Percentiles rank a stretch among this genome's conserved stretches.
These are phyloP conservation scores for Mimumesa dahlbomi DNA, from an alignment of 2,888 invertebrate species.

Conservation along the genomic window DNA sequence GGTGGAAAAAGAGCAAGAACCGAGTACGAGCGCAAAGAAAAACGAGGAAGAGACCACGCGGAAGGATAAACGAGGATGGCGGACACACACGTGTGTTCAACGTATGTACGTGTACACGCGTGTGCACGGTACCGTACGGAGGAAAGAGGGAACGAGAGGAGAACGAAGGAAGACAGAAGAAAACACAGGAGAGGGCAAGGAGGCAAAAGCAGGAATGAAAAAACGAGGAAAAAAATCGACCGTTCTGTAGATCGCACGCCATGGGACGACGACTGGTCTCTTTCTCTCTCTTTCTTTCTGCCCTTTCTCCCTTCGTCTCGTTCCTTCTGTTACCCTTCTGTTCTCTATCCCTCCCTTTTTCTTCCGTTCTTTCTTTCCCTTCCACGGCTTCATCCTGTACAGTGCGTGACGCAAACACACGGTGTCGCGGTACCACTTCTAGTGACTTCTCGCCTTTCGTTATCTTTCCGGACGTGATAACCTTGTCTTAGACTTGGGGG, in stretches of 20 bases:
- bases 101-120: conserved; percentile 38
- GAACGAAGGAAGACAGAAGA: conserved; percentile 24
- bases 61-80: conserved; percentile 34
- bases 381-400: conserved; percentile 46
- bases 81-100: conserved; percentile 22
- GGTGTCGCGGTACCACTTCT: conserved; percentile 56
- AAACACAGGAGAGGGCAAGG: conserved; percentile 6
- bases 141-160: conserved; percentile 34
- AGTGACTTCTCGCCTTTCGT: conserved; percentile 42
- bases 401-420: conserved; percentile 66
- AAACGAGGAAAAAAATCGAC: conserved; percentile 68
- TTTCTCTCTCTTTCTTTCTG: conserved; percentile 22
- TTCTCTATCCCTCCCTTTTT: conserved; percentile 1
- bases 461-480: too few species aligned
- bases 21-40: conserved; percentile 40
- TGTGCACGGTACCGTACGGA: too few species aligned
- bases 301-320: conserved; percentile 8
- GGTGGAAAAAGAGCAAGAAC: conserved; percentile 30
- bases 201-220: conserved; percentile 64
- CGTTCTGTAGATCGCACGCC: conserved; percentile 72
- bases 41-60: conserved; percentile 27
- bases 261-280: conserved; percentile 56
- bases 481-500: too few species aligned
- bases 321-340: conserved; percentile 8
- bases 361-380: conserved; percentile 17